phyloP scores from a whole-genome alignment of 1,140 invertebrate species.

The Muscidifurax raptorellus region DNA sequence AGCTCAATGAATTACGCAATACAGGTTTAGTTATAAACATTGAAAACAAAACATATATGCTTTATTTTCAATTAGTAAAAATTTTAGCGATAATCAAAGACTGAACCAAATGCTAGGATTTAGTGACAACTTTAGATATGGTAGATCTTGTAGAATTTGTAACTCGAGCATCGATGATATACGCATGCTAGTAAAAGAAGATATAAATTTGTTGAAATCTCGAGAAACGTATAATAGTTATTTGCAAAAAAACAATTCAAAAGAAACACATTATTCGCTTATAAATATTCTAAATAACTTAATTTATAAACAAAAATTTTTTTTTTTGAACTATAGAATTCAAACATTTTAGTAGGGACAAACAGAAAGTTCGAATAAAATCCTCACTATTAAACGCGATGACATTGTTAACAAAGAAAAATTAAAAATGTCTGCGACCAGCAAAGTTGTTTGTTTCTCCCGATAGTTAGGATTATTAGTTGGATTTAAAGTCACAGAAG shows the following conservation, averaged over 20 bases:
- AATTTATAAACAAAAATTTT: not conserved
- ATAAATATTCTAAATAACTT: not conserved
- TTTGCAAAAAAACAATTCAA: not conserved
- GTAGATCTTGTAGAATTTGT: constrained; percentile 45
- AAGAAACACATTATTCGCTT: not conserved
- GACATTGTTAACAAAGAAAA: not conserved
- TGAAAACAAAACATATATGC: constrained; percentile 10
- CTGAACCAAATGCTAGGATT: constrained; percentile 49
- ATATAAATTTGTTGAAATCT: constrained; percentile 11
- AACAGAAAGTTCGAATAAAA: not conserved
- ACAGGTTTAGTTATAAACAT: constrained; percentile 38
- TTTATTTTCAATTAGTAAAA: constrained; percentile 46
- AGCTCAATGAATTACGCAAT: constrained; percentile 42
- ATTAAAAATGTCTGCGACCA: constrained; percentile 24
- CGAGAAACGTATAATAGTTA: constrained; percentile 6
- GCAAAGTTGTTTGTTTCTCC: not conserved
- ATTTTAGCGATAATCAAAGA: constrained; percentile 27
- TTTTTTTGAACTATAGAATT: not conserved
- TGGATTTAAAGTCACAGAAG: not conserved
- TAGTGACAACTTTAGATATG: constrained; percentile 29
- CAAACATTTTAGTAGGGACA: not conserved
- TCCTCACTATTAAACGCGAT: constrained; percentile 8
- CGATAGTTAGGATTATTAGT: not conserved
- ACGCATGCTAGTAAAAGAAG: constrained; percentile 14
- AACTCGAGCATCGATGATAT: not conserved